phyloP scores from a whole-genome alignment of 2,113 vertebrate species.

The Pedionomus torquatus region DNA sequence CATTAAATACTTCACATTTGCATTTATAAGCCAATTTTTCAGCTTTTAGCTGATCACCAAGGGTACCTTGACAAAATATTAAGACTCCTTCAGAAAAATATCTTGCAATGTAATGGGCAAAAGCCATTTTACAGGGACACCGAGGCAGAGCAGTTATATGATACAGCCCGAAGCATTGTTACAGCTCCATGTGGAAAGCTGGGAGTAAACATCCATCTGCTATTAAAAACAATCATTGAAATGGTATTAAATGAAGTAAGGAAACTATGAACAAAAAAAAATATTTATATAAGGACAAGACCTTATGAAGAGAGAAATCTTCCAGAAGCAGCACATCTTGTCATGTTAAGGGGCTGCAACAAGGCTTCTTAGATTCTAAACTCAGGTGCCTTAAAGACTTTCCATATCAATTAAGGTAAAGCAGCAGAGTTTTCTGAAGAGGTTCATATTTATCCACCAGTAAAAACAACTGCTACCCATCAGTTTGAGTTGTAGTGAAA shows the following conservation, averaged over 20 bases:
- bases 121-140: neutral
- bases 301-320: neutral
- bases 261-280: neutral
- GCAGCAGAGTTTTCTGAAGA: neutral
- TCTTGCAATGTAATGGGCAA: neutral
- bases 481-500: neutral
- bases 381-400: neutral
- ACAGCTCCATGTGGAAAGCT: neutral
- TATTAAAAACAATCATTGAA: neutral
- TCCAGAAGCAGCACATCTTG: neutral
- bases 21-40: neutral
- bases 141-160: neutral
- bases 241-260: neutral
- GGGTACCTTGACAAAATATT: neutral
- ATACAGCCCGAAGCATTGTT: neutral
- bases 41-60: neutral
- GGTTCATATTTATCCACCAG: neutral
- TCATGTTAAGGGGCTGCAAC: neutral
- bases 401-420: neutral
- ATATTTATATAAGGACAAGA: neutral
- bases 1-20: neutral
- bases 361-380: neutral
- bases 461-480: neutral
- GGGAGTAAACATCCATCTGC: neutral
- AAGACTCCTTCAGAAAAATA: neutral